Evolutionary conservation across 2,888 invertebrate species (phyloP), one percentile per base, ranked within the genome.

Genomic region (Cryptophagus acutangulus): DNA sequence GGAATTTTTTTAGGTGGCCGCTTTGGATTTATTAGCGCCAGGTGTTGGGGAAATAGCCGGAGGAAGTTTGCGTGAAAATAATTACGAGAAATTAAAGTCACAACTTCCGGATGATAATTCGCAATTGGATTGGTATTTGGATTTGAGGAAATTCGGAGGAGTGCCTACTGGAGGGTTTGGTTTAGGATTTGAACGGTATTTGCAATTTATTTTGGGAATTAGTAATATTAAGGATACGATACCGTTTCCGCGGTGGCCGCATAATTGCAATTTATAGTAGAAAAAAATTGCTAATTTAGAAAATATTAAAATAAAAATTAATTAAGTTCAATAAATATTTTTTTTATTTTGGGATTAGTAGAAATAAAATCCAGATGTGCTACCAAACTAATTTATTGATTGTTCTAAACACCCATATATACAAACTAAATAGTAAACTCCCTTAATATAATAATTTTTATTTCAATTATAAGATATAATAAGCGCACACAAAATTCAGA

Each of bases 161-260:
- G 82, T 88, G 20, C 84, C 91, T 0, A 92, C 93, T 6, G 95
- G 86, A 12, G 99, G 99, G 1, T 99, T 90, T 71, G 99, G 99
- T 3, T 74, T 99, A 59, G 99, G 99, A 0, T 84, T 99, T 61
- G 99, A 99, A 64, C 78, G 99, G 55, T 81, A 87, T 55, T 66
- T 99, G 40, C 91, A 92, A 70, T 78, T 83, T 36, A 49, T 96
- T 20, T 78, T 93, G 25, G 83, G 85, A 36, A 77, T 92, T 25
- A 71, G 73, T 31, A 97, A 93, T 69, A 95, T 99, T 52, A 90
- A 91, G 67, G 99, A 99, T 65, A 84, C 87, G 2, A 78, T 94
- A 55, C 89, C 96, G 0, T 99, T 95, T 69, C 97, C 99, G 1
- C 76, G 99, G 47, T 91, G 90, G 86, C 87, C 91, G 8, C 90